phyloP scores from a whole-genome alignment of 2,113 vertebrate species.

The Enhydra lutris region DNA sequence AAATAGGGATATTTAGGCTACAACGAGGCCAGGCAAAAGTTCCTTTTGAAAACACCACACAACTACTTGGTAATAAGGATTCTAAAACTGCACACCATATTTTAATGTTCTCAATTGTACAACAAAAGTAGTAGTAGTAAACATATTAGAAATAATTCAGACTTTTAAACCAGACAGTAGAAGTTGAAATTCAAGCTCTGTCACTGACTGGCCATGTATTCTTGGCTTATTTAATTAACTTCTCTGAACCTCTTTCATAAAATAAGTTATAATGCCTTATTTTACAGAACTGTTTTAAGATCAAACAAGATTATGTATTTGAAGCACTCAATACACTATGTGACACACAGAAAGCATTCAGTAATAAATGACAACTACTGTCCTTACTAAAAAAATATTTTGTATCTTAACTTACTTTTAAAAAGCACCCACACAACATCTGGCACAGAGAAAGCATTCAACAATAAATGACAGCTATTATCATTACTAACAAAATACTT shows the following conservation, averaged over 20 bases:
- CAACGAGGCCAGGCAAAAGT: not conserved
- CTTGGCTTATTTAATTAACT: conserved; percentile 33
- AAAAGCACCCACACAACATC: not conserved
- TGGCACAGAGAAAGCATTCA: not conserved
- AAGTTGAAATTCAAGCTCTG: conserved; percentile 8
- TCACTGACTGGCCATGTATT: not conserved
- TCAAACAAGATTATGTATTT: not conserved
- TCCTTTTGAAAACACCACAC: not conserved
- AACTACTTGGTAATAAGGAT: conserved; percentile 22
- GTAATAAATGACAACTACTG: conserved; percentile 6
- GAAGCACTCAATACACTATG: not conserved
- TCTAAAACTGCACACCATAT: not conserved
- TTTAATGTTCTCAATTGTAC: not conserved
- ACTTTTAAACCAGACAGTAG: not conserved
- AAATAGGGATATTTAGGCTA: not conserved
- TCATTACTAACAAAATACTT: not conserved
- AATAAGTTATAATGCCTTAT: not conserved
- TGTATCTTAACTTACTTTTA: conserved; percentile 19
- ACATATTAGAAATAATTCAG: not conserved
- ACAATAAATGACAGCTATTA: not conserved
- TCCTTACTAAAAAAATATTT: not conserved
- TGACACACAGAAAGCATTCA: not conserved
- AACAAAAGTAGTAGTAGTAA: not conserved
- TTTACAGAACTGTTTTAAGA: conserved; percentile 11
- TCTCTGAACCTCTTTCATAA: not conserved